Evolutionary conservation across 53 echinoderm and acorn worm genomes (phyloP).

Genomic region (Hippasteria phrygiana): DNA sequence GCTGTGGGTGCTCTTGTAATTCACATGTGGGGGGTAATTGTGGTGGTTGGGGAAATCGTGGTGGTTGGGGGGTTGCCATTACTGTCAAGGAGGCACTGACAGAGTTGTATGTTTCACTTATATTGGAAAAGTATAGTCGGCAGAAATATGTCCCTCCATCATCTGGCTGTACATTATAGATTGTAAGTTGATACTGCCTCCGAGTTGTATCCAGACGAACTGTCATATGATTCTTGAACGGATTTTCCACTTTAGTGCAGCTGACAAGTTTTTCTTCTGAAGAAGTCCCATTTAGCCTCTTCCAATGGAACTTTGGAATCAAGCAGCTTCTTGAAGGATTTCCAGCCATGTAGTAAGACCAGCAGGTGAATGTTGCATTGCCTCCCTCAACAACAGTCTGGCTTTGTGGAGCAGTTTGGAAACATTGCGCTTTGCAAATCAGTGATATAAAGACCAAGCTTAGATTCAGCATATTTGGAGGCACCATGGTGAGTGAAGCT

Average conservation of each 20-base stretch:
- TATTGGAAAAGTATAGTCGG: not conserved
- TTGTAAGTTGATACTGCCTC: not conserved
- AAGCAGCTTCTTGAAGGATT: not conserved
- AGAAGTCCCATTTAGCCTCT: not conserved
- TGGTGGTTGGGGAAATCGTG: too few species aligned
- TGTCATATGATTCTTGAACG: not conserved
- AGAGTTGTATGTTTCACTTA: not conserved
- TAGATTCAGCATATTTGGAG: too few species aligned
- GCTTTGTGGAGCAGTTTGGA: not conserved
- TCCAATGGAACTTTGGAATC: not conserved
- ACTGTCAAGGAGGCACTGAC: not conserved
- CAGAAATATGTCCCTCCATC: conserved; percentile 29
- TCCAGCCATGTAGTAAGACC: not conserved
- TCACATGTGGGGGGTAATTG: not conserved
- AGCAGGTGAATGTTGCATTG: not conserved
- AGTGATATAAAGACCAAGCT: not conserved
- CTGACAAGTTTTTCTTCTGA: not conserved
- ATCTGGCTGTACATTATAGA: not conserved
- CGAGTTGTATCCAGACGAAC: not conserved
- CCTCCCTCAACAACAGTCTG: not conserved
- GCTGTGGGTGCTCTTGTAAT: not conserved
- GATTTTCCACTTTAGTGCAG: not conserved
- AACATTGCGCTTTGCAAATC: not conserved
- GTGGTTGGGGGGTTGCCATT: not conserved
- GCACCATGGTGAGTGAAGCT: too few species aligned